Conservation (phyloP, 92 coral and sea anemone species). For the Parazoanthus darwini region DNA sequence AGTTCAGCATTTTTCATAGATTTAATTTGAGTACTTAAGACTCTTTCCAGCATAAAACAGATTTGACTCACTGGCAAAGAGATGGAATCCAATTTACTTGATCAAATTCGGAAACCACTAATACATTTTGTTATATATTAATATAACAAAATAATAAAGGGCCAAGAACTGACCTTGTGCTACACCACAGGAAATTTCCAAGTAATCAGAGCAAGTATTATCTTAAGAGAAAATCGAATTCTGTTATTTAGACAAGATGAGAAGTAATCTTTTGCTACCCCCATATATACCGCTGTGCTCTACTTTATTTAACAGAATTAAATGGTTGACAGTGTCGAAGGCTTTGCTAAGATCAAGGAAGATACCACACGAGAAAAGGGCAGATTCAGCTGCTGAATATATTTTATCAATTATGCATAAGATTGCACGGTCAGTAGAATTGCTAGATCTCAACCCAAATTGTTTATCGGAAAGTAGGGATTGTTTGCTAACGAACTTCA, state of each 20-base stretch:
- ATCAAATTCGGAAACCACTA: not conserved
- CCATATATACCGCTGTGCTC: not conserved
- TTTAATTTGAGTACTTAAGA: not conserved
- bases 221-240: not conserved
- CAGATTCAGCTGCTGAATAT: not conserved
- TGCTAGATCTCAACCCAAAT: constrained; percentile 11
- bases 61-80: not conserved
- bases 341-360: not conserved
- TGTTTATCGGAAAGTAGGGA: not conserved
- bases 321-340: not conserved
- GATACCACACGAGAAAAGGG: constrained; percentile 5
- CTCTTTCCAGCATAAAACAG: constrained; percentile 17
- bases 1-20: not conserved
- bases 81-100: constrained; percentile 9
- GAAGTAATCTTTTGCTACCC: not conserved
- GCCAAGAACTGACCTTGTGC: constrained; percentile 5
- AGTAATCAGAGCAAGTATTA: constrained; percentile 2
- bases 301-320: not conserved
- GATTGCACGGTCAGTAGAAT: constrained; percentile 1
- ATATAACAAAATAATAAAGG: not conserved
- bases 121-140: too few relatives aligned
- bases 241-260: not conserved
- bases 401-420: not conserved
- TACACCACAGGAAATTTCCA: constrained; percentile 9
- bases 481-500: not conserved